Evolutionary conservation across 37 sponge, comb jelly and placozoan genomes (phyloP).

Genomic region (Oscarella lobularis): DNA sequence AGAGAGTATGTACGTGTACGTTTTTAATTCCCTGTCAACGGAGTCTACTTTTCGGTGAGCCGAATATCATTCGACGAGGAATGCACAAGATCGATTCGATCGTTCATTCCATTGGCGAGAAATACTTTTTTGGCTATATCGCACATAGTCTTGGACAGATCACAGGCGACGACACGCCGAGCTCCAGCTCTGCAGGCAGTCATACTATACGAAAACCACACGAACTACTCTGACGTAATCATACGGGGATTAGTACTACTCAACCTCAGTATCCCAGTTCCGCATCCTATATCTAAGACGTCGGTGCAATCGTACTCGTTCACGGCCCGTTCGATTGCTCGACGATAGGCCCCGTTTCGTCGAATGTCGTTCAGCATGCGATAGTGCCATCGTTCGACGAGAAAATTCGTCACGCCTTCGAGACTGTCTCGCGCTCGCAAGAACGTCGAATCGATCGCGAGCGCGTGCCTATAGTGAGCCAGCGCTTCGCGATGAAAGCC

Average conservation of each 20-base stretch:
- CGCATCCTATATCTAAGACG: constrained; percentile 60
- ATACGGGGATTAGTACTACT: neutral
- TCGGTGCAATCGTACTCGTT: constrained; percentile 3
- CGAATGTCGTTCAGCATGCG: constrained; percentile 50
- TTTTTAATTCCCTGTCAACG: too few species aligned
- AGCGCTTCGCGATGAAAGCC: constrained; percentile 16
- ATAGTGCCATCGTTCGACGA: constrained; percentile 57
- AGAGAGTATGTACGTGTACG: too few species aligned
- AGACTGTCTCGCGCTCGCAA: constrained; percentile 33
- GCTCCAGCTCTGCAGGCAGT: constrained; percentile 46
- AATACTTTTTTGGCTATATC: constrained; percentile 28
- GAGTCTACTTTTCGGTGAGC: too few species aligned
- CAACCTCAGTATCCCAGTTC: constrained; percentile 65
- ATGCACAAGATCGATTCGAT: constrained; percentile 12
- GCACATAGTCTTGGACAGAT: constrained; percentile 21
- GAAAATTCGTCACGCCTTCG: constrained; percentile 10
- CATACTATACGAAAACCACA: constrained; percentile 36
- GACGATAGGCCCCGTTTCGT: constrained; percentile 27
- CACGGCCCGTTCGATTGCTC: constrained; percentile 27
- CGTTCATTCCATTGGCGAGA: constrained; percentile 25
- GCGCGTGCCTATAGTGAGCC: constrained; percentile 14
- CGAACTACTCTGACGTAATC: neutral
- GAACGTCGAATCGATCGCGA: constrained; percentile 18
- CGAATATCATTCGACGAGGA: too few species aligned
- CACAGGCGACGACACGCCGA: constrained; percentile 40